These are phyloP conservation scores for Spermophilus dauricus DNA, from an alignment of 2,113 vertebrate genomes.

Conservation along the genomic window DNA sequence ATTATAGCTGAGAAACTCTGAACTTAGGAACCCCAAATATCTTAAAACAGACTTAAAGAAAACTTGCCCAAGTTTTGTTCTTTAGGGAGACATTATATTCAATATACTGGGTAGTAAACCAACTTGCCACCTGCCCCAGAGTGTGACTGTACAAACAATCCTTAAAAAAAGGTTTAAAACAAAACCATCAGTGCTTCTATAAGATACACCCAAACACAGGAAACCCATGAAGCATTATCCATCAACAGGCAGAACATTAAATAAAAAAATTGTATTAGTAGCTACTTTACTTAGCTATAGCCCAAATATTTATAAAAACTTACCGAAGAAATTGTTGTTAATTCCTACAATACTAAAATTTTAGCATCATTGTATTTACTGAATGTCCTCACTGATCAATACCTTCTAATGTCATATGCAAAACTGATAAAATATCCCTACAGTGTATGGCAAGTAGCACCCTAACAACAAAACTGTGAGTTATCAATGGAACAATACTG, in stretches of 20 bases:
- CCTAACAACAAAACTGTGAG: not conserved
- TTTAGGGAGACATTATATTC: not conserved
- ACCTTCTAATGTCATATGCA: not conserved
- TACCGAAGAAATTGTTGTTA: not conserved
- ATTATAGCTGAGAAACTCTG: not conserved
- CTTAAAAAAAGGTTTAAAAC: not conserved
- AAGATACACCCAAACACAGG: not conserved
- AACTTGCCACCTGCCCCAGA: not conserved
- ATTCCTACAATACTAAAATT: not conserved
- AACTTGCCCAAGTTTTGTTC: not conserved
- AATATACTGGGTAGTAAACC: not conserved
- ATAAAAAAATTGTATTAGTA: constrained; percentile 11
- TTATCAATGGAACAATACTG: not conserved
- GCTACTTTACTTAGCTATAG: not conserved
- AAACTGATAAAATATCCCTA: not conserved
- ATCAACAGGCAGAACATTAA: not conserved
- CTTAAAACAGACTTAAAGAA: not conserved
- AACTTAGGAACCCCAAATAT: not conserved
- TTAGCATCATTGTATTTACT: not conserved
- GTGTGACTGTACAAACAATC: not conserved
- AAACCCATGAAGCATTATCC: not conserved
- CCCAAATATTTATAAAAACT: not conserved
- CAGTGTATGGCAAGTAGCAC: not conserved
- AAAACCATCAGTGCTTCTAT: not conserved
- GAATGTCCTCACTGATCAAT: not conserved